A percentile compares a stretch with the other conserved stretches of the same genome.
These are phyloP conservation scores for Microplitis demolitor DNA, from an alignment of 1,140 invertebrate genomes.

Conservation along the genomic window DNA sequence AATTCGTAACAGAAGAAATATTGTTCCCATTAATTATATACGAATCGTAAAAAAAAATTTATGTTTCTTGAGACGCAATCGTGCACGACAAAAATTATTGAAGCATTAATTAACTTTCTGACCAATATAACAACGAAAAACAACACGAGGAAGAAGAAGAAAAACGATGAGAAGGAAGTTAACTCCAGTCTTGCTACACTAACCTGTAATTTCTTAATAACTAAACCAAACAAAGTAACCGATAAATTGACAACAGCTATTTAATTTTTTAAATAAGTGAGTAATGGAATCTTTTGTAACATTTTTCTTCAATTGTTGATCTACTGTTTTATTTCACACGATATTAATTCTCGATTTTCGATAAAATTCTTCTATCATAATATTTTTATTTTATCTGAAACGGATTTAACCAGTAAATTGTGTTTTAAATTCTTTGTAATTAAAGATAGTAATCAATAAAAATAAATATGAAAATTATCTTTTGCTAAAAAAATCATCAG, in stretches of 20 bases:
- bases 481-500: too few relatives aligned
- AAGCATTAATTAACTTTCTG: background rate
- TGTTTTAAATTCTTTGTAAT: too few relatives aligned
- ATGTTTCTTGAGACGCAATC: background rate
- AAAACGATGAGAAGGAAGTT: background rate
- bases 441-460: too few relatives aligned
- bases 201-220: slow-evolving; percentile 9
- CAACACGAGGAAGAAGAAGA: too few relatives aligned
- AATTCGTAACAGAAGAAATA: background rate
- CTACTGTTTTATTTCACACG: background rate
- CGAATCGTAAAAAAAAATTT: background rate
- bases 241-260: background rate
- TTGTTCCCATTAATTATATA: too few relatives aligned
- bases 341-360: background rate
- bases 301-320: background rate
- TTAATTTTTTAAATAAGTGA: background rate
- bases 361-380: too few relatives aligned
- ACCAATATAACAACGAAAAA: background rate
- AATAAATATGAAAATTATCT: too few relatives aligned
- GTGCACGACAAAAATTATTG: slow-evolving; percentile 2
- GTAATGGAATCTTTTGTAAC: background rate
- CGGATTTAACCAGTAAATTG: too few relatives aligned
- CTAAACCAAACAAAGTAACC: background rate
- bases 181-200: background rate
- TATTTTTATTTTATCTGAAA: too few relatives aligned